phyloP scores from a whole-genome alignment of 2,888 invertebrate species.

The Philhelius pedissequus region DNA sequence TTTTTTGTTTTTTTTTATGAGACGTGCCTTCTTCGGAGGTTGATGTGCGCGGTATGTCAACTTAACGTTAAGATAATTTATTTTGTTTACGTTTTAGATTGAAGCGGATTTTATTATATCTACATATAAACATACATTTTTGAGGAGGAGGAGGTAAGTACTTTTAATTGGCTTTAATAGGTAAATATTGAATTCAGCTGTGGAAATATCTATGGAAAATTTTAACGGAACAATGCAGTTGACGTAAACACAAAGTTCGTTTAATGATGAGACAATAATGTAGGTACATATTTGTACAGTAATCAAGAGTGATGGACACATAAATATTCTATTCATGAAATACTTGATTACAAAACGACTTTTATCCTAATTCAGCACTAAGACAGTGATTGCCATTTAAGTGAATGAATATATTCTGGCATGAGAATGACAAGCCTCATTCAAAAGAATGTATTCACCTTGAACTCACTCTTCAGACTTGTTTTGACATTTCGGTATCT shows the following conservation, averaged over 20 bases:
- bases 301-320: background rate
- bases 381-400: background rate
- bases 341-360: background rate
- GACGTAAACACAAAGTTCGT: background rate
- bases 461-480: too few relatives aligned
- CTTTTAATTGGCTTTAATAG: background rate
- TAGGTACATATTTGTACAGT: too few relatives aligned
- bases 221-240: background rate
- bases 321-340: background rate
- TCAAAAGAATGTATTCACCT: too few relatives aligned
- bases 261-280: too few relatives aligned
- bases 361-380: background rate
- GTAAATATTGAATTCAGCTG: background rate
- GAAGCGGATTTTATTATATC: background rate
- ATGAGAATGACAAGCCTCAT: background rate
- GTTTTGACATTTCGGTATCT: too few relatives aligned
- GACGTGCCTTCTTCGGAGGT: slow-evolving; percentile 17
- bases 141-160: background rate
- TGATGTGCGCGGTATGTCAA: background rate
- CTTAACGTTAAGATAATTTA: slow-evolving; percentile 28
- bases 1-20: background rate
- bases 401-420: background rate
- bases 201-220: background rate
- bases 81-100: slow-evolving; percentile 20
- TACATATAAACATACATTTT: too few relatives aligned